phyloP scores from a whole-genome alignment of 2,113 vertebrate genomes.

The Gymnogyps californianus region DNA sequence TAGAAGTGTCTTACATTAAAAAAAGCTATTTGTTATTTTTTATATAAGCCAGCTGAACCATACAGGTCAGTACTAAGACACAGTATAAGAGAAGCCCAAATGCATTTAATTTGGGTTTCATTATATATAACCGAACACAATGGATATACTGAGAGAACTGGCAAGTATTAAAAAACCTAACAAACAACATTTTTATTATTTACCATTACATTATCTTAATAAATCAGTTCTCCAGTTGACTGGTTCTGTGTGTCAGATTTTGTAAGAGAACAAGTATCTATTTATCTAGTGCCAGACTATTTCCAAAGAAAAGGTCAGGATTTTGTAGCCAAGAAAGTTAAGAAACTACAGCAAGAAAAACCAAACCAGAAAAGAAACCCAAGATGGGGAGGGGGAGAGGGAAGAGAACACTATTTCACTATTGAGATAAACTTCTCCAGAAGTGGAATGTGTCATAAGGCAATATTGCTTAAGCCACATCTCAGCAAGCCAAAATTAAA shows the following conservation, averaged over 20 bases:
- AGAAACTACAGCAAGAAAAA: neutral
- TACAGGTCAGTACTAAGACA: neutral
- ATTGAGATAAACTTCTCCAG: neutral
- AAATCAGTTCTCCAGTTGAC: neutral
- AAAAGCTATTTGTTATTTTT: neutral
- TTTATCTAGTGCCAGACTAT: neutral
- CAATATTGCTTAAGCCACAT: neutral
- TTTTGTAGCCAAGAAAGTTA: neutral
- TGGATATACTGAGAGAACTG: neutral
- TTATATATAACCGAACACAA: neutral
- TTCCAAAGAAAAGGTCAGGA: neutral
- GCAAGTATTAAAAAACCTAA: neutral
- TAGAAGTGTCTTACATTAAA: neutral
- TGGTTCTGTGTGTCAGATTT: neutral
- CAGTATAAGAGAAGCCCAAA: neutral
- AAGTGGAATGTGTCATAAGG: neutral
- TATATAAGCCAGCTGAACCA: neutral
- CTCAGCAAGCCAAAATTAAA: neutral
- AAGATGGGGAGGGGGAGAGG: fast-evolving
- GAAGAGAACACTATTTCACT: neutral
- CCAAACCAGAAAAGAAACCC: neutral
- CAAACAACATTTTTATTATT: neutral
- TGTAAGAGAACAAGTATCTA: neutral
- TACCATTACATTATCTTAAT: neutral
- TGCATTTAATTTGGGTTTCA: neutral